A percentile compares a stretch with the other conserved stretches of the same genome.
phyloP scores from a whole-genome alignment of 2,113 vertebrate species.

The Ictalurus furcatus region DNA sequence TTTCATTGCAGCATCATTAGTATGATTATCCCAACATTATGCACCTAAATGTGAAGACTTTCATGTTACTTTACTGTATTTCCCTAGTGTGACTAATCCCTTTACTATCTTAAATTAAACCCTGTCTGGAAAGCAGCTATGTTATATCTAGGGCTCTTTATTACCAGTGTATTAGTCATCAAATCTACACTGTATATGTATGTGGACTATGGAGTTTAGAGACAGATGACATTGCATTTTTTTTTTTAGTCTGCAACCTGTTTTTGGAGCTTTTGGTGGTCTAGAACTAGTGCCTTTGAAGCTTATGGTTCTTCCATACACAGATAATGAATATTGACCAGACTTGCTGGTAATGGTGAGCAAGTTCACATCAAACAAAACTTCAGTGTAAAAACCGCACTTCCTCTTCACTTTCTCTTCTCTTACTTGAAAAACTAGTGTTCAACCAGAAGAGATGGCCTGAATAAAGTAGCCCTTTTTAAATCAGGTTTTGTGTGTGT shows the following conservation, averaged over 20 bases:
- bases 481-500: conserved; percentile 38
- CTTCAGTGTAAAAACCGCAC: conserved; percentile 19
- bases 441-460: conserved; percentile 36
- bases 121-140: conserved; percentile 1
- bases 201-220: background rate
- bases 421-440: conserved; percentile 27
- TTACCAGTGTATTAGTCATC: background rate
- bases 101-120: conserved; percentile 29
- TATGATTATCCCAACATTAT: conserved; percentile 8
- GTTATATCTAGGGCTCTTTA: conserved; percentile 17
- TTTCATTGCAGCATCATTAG: background rate
- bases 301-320: conserved; percentile 15
- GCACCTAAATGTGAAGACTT: conserved; percentile 10
- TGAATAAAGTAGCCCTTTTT: conserved; percentile 48
- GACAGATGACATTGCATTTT: background rate
- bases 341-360: conserved; percentile 62
- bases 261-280: conserved; percentile 25
- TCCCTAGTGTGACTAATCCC: conserved; percentile 26
- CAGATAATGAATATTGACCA: conserved; percentile 60
- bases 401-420: conserved; percentile 6
- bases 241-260: background rate
- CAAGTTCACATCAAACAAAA: conserved; percentile 55
- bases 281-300: conserved; percentile 35
- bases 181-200: background rate
- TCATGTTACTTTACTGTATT: conserved; percentile 12